phyloP scores from a whole-genome alignment of 2,113 vertebrate genomes.

The Myrmecobius fasciatus region DNA sequence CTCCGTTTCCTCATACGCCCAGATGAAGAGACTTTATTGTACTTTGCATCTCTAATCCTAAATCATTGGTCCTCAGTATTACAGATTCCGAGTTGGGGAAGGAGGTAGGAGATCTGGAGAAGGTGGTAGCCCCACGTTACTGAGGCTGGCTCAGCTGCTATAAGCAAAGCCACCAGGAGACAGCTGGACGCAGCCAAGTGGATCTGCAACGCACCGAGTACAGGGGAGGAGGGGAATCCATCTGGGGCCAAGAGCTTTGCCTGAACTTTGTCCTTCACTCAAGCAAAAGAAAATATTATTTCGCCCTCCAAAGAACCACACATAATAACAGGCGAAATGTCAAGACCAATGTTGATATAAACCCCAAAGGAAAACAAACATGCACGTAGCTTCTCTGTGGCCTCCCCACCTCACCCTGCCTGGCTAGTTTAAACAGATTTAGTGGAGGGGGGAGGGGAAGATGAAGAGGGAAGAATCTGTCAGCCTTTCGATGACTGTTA shows the following conservation, averaged over 20 bases:
- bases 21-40: not conserved
- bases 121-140: not conserved
- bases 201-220: slow-evolving; percentile 50
- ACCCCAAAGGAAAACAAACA: slow-evolving; percentile 90
- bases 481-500: not conserved
- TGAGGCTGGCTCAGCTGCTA: not conserved
- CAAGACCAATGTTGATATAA: slow-evolving; percentile 89
- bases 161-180: not conserved
- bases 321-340: slow-evolving; percentile 90
- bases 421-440: slow-evolving; percentile 85
- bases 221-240: slow-evolving; percentile 79
- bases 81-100: not conserved
- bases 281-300: slow-evolving; percentile 91
- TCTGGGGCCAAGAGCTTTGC: slow-evolving; percentile 83
- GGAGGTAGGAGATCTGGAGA: not conserved
- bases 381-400: slow-evolving; percentile 83
- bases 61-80: not conserved
- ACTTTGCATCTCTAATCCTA: not conserved
- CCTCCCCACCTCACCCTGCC: slow-evolving; percentile 85
- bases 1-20: not conserved
- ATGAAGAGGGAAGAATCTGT: slow-evolving; percentile 27
- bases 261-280: slow-evolving; percentile 89
- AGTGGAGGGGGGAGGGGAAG: slow-evolving; percentile 68
- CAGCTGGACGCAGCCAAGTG: slow-evolving; percentile 1
- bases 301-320: slow-evolving; percentile 89